Percentiles rank a stretch among this genome's conserved stretches.
Evolutionary conservation across 2,797 vertebrate species (phyloP).

Genomic region (Astyanax mexicanus): DNA sequence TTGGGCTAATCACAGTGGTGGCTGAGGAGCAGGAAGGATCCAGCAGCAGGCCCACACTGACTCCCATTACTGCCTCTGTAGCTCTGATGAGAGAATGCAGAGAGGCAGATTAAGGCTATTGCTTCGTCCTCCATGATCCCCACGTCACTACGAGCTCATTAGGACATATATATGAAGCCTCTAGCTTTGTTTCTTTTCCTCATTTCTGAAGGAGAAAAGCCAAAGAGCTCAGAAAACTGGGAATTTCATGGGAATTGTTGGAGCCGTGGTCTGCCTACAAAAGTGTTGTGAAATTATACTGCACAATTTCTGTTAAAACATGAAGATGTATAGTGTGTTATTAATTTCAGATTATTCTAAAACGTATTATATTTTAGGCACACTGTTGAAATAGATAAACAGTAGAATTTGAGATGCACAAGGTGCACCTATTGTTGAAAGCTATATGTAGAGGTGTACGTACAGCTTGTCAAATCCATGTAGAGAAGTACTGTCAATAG

Average conservation of each 20-base stretch:
- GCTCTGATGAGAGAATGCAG: constrained; percentile 44
- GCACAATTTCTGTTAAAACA: too few relatives aligned
- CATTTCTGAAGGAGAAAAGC: neutral
- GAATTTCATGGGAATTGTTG: neutral
- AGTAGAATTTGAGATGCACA: too few relatives aligned
- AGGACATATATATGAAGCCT: neutral
- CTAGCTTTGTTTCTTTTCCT: neutral
- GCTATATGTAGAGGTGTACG: too few relatives aligned
- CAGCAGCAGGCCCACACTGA: constrained; percentile 33
- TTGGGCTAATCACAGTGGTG: constrained; percentile 45
- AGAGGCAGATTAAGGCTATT: constrained; percentile 47
- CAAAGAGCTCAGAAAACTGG: neutral
- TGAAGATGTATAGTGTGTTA: too few relatives aligned
- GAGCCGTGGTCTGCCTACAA: neutral
- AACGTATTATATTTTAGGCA: too few relatives aligned
- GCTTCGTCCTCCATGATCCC: constrained; percentile 28
- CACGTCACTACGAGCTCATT: neutral
- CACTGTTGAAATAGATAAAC: too few relatives aligned
- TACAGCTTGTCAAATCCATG: too few relatives aligned
- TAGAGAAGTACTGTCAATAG: too few relatives aligned
- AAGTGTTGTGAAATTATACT: neutral
- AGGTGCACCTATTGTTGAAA: too few relatives aligned
- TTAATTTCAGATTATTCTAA: too few relatives aligned
- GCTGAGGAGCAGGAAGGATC: constrained; percentile 27
- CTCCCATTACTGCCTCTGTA: constrained; percentile 20